Percentiles rank a stretch among this genome's conserved stretches.
Evolutionary conservation across 2,113 vertebrate species (phyloP).

Genomic region (Phrynocephalus versicolor): DNA sequence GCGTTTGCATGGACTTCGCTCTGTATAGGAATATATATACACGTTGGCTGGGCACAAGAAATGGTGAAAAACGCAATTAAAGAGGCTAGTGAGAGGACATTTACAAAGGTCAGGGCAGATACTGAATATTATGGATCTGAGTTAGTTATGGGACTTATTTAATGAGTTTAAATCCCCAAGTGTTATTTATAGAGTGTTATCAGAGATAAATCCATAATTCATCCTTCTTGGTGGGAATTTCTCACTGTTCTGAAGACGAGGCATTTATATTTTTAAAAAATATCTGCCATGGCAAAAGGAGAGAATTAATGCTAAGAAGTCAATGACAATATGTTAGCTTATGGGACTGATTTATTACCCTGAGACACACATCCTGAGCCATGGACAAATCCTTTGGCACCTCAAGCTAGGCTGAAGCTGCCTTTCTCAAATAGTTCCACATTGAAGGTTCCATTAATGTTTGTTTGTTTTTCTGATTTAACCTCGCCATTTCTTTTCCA

Average conservation of each 20-base stretch:
- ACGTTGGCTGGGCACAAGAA: accelerated
- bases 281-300: conserved; percentile 42
- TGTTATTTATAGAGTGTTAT: conserved; percentile 63
- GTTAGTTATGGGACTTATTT: conserved; percentile 40
- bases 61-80: neutral
- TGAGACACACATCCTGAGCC: conserved; percentile 39
- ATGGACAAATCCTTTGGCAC: conserved; percentile 61
- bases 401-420: conserved; percentile 34
- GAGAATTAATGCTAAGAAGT: conserved; percentile 59
- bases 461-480: conserved; percentile 40
- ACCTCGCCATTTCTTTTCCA: conserved; percentile 4
- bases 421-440: conserved; percentile 9
- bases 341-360: conserved; percentile 49
- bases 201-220: conserved; percentile 70
- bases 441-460: conserved; percentile 42
- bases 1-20: neutral
- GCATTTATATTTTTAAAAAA: conserved; percentile 50
- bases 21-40: neutral
- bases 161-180: conserved; percentile 1
- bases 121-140: neutral
- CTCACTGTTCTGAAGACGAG: conserved; percentile 45
- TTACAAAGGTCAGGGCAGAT: neutral
- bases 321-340: conserved; percentile 59
- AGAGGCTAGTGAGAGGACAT: neutral
- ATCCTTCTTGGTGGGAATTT: conserved; percentile 30